phyloP scores from a whole-genome alignment of 1,140 invertebrate species.

The Carcinoscorpius rotundicauda region DNA sequence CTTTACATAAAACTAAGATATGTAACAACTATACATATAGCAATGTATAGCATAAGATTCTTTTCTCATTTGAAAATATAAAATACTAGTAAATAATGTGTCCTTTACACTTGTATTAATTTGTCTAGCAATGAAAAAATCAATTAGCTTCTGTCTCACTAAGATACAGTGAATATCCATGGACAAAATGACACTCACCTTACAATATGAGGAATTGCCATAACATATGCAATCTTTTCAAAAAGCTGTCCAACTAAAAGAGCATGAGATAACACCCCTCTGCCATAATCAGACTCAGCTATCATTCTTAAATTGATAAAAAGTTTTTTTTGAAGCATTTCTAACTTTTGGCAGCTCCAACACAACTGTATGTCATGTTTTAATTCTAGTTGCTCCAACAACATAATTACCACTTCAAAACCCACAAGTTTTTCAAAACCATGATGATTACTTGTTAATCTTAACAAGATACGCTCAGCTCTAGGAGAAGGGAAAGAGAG shows the following conservation, averaged over 20 bases:
- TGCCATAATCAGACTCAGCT: constrained; percentile 11
- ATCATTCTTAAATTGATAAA: not conserved
- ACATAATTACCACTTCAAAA: constrained; percentile 2
- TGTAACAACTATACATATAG: not conserved
- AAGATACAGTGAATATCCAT: not conserved
- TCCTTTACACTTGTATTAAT: not conserved
- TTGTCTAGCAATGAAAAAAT: not conserved
- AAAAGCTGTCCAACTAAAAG: not conserved
- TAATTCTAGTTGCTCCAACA: not conserved
- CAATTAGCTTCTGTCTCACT: not conserved
- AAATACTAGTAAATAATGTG: not conserved
- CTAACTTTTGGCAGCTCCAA: constrained; percentile 2
- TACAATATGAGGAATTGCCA: not conserved
- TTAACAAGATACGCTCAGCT: constrained; percentile 9
- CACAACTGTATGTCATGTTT: constrained; percentile 5
- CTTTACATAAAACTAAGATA: not conserved
- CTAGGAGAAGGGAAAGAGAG: constrained; percentile 1
- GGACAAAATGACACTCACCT: not conserved
- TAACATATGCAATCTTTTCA: not conserved
- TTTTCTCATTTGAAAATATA: not conserved
- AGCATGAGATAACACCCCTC: constrained; percentile 10
- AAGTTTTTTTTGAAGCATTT: not conserved
- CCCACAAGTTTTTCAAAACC: constrained; percentile 10
- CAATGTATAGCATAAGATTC: not conserved
- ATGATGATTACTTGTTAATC: constrained; percentile 2